Evolutionary conservation across 2,113 vertebrate genomes (phyloP).

Genomic region (Phaethornis superciliosus): DNA sequence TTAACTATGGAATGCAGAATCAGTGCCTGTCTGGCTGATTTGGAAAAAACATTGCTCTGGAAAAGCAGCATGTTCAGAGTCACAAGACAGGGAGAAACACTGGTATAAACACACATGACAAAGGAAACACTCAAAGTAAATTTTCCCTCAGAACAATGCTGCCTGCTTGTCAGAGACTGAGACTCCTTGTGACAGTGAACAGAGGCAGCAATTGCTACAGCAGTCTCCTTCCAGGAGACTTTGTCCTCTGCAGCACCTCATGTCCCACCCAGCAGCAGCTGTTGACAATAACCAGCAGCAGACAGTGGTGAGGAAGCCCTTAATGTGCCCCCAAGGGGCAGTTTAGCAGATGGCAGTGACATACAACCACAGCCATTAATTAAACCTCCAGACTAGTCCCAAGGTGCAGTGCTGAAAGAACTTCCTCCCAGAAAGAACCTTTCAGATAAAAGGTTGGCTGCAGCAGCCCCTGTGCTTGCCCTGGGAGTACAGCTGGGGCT

Average conservation of each 20-base stretch:
- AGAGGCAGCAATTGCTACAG: conserved; percentile 1
- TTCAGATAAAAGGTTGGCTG: conserved; percentile 52
- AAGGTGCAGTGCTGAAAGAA: conserved; percentile 15
- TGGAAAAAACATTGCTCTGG: not conserved
- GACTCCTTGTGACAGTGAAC: not conserved
- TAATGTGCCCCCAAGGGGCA: conserved; percentile 68
- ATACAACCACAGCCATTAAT: conserved; percentile 75
- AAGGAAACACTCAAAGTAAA: not conserved
- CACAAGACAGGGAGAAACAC: not conserved
- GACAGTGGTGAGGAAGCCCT: conserved; percentile 58
- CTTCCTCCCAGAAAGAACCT: conserved; percentile 27
- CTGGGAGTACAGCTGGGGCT: not conserved
- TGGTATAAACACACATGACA: not conserved
- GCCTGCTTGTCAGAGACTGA: not conserved
- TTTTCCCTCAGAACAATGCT: not conserved
- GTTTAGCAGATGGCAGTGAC: conserved; percentile 75
- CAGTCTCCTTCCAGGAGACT: conserved; percentile 63
- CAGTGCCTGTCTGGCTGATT: not conserved
- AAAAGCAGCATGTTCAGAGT: not conserved
- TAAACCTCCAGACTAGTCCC: conserved; percentile 64
- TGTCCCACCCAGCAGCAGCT: conserved; percentile 64
- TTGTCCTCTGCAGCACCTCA: conserved; percentile 50
- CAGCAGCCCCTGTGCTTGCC: not conserved
- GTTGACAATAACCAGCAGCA: conserved; percentile 54
- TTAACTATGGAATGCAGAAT: not conserved